These are phyloP conservation scores for Tyrannus savana DNA, from an alignment of 2,113 vertebrate species.

Conservation along the genomic window DNA sequence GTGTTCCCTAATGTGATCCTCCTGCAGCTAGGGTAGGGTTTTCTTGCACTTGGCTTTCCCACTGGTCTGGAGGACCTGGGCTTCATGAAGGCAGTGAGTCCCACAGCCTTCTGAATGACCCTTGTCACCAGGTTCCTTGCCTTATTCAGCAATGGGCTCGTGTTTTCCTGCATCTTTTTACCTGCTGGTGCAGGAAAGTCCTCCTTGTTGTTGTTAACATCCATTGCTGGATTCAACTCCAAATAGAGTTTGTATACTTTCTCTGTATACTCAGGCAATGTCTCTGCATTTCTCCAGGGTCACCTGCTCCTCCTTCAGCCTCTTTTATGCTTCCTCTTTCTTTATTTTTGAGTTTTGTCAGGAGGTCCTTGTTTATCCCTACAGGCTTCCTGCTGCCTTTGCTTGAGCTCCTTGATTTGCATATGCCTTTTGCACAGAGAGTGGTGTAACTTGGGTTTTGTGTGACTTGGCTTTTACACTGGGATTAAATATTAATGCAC, in stretches of 20 bases:
- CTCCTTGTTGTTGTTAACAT: background rate
- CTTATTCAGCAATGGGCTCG: accelerated
- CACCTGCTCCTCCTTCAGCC: background rate
- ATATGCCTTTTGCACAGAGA: background rate
- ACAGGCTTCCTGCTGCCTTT: background rate
- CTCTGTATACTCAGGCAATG: background rate
- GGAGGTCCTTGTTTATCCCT: background rate
- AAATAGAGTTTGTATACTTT: background rate
- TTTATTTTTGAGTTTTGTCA: background rate
- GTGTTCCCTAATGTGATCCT: background rate
- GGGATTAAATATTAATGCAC: background rate
- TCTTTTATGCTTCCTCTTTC: background rate
- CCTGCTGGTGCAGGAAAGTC: background rate
- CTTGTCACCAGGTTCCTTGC: background rate
- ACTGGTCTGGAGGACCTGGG: background rate
- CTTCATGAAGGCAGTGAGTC: background rate
- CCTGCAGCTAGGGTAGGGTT: background rate
- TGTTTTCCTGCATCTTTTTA: background rate
- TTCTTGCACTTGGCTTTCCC: background rate
- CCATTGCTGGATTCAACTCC: background rate
- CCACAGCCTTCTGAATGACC: background rate
- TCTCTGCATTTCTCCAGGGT: background rate
- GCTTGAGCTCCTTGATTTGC: background rate
- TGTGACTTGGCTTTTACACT: background rate
- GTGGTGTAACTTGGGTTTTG: background rate